Conservation (phyloP, 1,140 invertebrate species). For the Drosophila melanica region DNA sequence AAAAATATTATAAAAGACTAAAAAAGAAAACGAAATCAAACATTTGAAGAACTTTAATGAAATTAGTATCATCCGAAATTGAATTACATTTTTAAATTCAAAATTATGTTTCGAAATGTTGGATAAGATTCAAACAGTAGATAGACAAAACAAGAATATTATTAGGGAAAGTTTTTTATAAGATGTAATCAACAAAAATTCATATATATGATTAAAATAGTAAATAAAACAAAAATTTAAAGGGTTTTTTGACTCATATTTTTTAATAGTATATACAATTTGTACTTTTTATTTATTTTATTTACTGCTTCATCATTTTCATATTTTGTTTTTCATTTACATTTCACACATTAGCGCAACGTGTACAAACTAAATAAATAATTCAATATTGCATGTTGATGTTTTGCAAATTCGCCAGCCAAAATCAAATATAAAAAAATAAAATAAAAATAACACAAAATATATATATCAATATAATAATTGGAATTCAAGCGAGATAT, state of each 20-base stretch:
- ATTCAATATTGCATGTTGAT: constrained; percentile 75
- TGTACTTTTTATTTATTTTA: not conserved
- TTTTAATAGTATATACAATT: too few species aligned
- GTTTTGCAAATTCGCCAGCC: constrained; percentile 55
- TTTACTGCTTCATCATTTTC: constrained; percentile 13
- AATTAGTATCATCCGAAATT: too few species aligned
- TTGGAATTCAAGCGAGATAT: constrained; percentile 22
- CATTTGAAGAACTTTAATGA: too few species aligned
- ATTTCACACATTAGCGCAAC: constrained; percentile 43
- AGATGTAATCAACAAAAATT: not conserved
- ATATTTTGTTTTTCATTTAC: not conserved
- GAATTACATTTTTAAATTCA: too few species aligned
- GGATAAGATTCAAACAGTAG: too few species aligned
- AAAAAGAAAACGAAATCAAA: too few species aligned
- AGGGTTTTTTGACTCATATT: too few species aligned
- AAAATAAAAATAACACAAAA: constrained; percentile 16
- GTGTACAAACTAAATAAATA: constrained; percentile 54
- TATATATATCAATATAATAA: constrained; percentile 22
- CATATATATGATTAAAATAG: not conserved
- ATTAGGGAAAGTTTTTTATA: too few species aligned
- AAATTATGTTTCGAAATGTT: too few species aligned
- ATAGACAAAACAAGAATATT: too few species aligned
- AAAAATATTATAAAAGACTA: too few species aligned
- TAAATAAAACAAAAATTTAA: too few species aligned
- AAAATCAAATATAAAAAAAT: constrained; percentile 7